A percentile compares a stretch with the other conserved stretches of the same genome.
phyloP scores from a whole-genome alignment of 64 coral and sea anemone species.

The Stichodactyla mertensii region DNA sequence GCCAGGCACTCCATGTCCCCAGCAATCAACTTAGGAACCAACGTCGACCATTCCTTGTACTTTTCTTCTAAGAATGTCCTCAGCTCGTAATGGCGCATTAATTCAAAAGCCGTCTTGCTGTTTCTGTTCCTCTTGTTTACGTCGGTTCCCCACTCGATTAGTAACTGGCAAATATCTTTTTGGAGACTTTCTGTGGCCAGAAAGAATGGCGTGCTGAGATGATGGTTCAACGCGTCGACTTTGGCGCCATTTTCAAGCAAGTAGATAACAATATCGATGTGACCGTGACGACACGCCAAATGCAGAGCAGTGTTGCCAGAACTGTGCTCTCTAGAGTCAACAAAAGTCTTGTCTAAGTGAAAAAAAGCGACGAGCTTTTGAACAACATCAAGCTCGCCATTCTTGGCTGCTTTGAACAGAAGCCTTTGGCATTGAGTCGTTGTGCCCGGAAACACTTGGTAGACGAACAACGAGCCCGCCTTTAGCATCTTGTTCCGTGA shows the following conservation, averaged over 20 bases:
- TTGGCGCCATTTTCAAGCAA: constrained; percentile 84
- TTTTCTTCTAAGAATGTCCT: constrained; percentile 67
- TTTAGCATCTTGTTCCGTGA: constrained; percentile 94
- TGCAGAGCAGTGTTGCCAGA: constrained; percentile 94
- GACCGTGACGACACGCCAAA: constrained; percentile 84
- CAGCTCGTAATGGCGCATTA: constrained; percentile 85
- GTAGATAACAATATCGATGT: constrained; percentile 83
- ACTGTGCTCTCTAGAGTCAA: constrained; percentile 81
- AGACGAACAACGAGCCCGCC: constrained; percentile 82
- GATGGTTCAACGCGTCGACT: constrained; percentile 78
- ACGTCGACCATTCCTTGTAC: constrained; percentile 63
- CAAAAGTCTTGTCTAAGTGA: constrained; percentile 69
- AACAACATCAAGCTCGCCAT: constrained; percentile 87
- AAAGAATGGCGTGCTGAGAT: constrained; percentile 88
- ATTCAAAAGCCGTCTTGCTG: constrained; percentile 88
- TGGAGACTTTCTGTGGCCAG: constrained; percentile 81
- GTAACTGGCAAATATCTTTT: constrained; percentile 84
- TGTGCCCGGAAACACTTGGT: constrained; percentile 90
- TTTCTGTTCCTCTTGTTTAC: constrained; percentile 75
- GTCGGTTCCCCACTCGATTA: constrained; percentile 97
- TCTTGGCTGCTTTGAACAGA: constrained; percentile 91
- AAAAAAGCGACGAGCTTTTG: constrained; percentile 94
- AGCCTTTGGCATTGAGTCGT: constrained; percentile 85
- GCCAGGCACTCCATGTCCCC: constrained; percentile 66
- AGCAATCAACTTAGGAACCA: constrained; percentile 70